Evolutionary conservation across 2,113 vertebrate genomes (phyloP).

Genomic region (Melanocharis versteri): DNA sequence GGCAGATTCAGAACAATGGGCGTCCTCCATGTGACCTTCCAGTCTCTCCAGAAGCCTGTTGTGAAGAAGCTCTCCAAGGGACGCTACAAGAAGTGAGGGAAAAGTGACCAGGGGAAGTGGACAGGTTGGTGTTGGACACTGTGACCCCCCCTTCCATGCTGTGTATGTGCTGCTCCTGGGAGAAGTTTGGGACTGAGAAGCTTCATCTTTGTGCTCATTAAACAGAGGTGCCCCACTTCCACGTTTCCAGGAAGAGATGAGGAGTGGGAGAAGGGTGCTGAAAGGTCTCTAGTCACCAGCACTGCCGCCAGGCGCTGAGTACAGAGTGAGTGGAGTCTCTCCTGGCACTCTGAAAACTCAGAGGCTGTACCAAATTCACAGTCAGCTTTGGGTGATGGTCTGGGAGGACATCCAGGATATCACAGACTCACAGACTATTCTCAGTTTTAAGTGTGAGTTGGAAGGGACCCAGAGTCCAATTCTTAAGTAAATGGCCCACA

Average conservation of each 20-base stretch:
- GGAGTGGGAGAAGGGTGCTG: neutral
- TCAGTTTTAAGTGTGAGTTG: neutral
- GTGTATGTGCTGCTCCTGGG: neutral
- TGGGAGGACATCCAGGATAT: neutral
- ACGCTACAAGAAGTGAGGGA: neutral
- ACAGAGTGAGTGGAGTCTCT: neutral
- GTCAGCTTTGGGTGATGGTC: neutral
- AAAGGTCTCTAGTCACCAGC: neutral
- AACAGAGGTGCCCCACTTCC: neutral
- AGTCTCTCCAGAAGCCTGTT: neutral
- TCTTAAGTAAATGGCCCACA: neutral
- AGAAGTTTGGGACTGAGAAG: neutral
- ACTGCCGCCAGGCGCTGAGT: fast-evolving
- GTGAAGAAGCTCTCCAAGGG: neutral
- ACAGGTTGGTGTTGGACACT: neutral
- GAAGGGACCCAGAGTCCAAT: neutral
- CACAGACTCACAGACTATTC: neutral
- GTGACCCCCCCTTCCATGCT: neutral
- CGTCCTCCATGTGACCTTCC: neutral
- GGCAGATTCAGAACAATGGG: neutral
- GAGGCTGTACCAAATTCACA: neutral
- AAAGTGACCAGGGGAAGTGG: neutral
- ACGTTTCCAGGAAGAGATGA: neutral
- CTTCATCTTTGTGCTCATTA: neutral
- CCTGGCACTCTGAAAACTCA: neutral